Conservation (phyloP, 2,797 vertebrate genomes). For the Thaleichthys pacificus region DNA sequence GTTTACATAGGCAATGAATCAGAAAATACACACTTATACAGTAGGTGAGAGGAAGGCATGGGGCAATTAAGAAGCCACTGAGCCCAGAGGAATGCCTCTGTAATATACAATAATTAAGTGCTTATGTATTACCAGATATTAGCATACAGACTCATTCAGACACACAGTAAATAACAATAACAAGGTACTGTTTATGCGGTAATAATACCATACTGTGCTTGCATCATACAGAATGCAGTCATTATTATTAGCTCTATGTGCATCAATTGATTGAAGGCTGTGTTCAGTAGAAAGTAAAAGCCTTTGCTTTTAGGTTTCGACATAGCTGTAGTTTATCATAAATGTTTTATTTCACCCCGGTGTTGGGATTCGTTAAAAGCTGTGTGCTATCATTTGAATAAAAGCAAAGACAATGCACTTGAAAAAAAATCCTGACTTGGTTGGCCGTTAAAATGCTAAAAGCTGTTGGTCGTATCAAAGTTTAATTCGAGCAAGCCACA, state of each 20-base stretch:
- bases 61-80: constrained; percentile 40
- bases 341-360: constrained; percentile 3
- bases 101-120: constrained; percentile 40
- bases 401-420: constrained; percentile 2
- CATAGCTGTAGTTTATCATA: not conserved
- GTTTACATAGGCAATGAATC: constrained; percentile 48
- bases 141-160: constrained; percentile 1
- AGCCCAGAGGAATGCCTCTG: not conserved
- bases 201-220: not conserved
- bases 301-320: not conserved
- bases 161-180: not conserved
- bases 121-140: constrained; percentile 17
- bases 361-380: constrained; percentile 9
- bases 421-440: not conserved
- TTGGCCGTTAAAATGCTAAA: constrained; percentile 16
- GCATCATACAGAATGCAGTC: not conserved
- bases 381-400: constrained; percentile 6
- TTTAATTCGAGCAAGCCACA: constrained; percentile 29
- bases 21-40: constrained; percentile 30
- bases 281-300: not conserved
- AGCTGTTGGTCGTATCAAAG: constrained; percentile 31
- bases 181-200: not conserved
- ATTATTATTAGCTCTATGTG: too few relatives aligned
- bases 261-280: not conserved
- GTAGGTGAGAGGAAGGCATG: constrained; percentile 36